These are phyloP conservation scores for Meloidogyne floridensis DNA, from an alignment of 1,140 invertebrate genomes.

Conservation along the genomic window DNA sequence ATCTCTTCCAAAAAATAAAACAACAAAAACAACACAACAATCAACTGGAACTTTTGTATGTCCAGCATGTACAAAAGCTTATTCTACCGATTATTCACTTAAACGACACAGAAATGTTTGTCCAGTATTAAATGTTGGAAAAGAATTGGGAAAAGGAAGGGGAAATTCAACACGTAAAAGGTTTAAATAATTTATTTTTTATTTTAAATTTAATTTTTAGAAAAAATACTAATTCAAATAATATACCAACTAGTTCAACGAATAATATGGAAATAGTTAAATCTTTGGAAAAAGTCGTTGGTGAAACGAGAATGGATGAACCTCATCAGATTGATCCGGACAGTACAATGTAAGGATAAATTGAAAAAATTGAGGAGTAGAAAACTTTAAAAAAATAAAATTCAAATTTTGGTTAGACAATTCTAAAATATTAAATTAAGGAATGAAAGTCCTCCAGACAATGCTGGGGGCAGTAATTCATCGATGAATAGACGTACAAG, in stretches of 20 bases:
- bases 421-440: background rate
- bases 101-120: conserved; percentile 12
- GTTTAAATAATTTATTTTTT: background rate
- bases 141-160: background rate
- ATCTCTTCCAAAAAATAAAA: conserved; percentile 1
- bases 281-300: background rate
- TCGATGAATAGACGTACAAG: background rate
- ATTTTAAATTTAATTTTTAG: background rate
- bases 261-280: background rate
- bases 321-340: conserved; percentile 20
- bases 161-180: conserved; percentile 8
- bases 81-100: conserved; percentile 22
- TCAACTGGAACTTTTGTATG: conserved; percentile 16
- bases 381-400: too few species aligned
- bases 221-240: conserved; percentile 4
- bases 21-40: conserved; percentile 16
- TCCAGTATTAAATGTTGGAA: background rate
- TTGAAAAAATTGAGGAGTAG: too few species aligned
- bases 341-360: conserved; percentile 17
- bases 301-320: conserved; percentile 5
- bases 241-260: background rate
- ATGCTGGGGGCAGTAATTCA: background rate
- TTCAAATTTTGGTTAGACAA: too few species aligned
- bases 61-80: background rate
- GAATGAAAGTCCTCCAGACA: conserved; percentile 26